Evolutionary conservation across 2,113 vertebrate genomes (phyloP).

Genomic region (Cervus canadensis): DNA sequence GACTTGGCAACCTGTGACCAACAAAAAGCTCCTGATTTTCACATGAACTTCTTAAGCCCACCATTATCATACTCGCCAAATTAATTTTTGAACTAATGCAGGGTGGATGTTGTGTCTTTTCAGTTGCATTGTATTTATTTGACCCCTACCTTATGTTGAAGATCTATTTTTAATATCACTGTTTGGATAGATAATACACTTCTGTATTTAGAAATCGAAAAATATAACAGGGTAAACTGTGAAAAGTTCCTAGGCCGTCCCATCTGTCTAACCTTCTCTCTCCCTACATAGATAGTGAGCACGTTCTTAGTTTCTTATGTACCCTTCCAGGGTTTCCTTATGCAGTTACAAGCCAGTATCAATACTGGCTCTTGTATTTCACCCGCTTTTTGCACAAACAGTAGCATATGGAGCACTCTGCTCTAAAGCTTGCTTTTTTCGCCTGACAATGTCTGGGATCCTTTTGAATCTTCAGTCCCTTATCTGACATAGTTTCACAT

Average conservation of each 20-base stretch:
- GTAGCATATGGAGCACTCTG: neutral
- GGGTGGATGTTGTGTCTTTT: neutral
- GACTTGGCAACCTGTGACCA: neutral
- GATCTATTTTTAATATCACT: neutral
- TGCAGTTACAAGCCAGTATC: neutral
- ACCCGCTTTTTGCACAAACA: neutral
- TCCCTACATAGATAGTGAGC: neutral
- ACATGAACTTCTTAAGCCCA: neutral
- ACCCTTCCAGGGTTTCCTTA: neutral
- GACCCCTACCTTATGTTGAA: neutral
- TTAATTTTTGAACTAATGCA: neutral
- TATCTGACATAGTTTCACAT: neutral
- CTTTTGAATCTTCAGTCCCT: neutral
- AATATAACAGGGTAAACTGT: neutral
- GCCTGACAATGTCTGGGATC: neutral
- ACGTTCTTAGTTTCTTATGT: neutral
- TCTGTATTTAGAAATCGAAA: neutral
- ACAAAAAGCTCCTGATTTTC: neutral
- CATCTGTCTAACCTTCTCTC: neutral
- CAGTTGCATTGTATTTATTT: neutral
- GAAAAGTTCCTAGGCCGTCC: neutral
- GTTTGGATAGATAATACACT: neutral
- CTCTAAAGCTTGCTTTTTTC: neutral
- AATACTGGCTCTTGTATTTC: neutral
- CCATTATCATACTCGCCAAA: neutral